phyloP scores from a whole-genome alignment of 64 coral and sea anemone genomes.

The Pocillopora damicornis region DNA sequence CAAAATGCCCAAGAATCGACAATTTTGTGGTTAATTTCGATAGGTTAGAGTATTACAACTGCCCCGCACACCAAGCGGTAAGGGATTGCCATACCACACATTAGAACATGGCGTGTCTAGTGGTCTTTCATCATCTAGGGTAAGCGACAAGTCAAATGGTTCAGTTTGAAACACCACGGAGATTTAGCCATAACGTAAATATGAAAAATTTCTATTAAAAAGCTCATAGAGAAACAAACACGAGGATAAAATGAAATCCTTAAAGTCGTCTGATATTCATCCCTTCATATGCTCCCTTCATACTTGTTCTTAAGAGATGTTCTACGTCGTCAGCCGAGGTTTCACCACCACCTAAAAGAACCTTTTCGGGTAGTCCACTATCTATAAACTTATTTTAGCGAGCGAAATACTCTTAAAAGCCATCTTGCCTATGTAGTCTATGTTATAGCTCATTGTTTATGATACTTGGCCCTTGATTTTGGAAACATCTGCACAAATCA shows the following conservation, averaged over 20 bases:
- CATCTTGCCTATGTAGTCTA: not conserved
- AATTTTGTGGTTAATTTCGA: slow-evolving; percentile 50
- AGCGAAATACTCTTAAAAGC: not conserved
- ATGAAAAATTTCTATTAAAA: slow-evolving; percentile 28
- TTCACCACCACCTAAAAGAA: not conserved
- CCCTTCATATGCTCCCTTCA: not conserved
- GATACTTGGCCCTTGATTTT: not conserved
- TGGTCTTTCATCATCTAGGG: slow-evolving; percentile 53
- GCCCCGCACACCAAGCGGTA: not conserved
- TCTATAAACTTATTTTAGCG: not conserved
- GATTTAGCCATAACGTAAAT: slow-evolving; percentile 28
- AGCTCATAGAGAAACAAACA: not conserved
- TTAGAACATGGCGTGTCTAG: slow-evolving; percentile 74
- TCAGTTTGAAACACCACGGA: slow-evolving; percentile 15
- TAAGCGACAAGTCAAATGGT: slow-evolving; percentile 61
- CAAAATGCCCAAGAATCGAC: slow-evolving; percentile 23
- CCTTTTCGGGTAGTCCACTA: slow-evolving; percentile 1
- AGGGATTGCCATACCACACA: slow-evolving; percentile 87
- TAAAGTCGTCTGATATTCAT: not conserved
- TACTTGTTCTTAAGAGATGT: not conserved
- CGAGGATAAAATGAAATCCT: not conserved
- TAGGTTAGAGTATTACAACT: slow-evolving; percentile 31
- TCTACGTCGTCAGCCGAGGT: not conserved
- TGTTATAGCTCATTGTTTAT: not conserved
- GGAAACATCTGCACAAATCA: not conserved